Evolutionary conservation across 2,113 vertebrate species (phyloP).

Genomic region (Ophthalmotilapia sp.): DNA sequence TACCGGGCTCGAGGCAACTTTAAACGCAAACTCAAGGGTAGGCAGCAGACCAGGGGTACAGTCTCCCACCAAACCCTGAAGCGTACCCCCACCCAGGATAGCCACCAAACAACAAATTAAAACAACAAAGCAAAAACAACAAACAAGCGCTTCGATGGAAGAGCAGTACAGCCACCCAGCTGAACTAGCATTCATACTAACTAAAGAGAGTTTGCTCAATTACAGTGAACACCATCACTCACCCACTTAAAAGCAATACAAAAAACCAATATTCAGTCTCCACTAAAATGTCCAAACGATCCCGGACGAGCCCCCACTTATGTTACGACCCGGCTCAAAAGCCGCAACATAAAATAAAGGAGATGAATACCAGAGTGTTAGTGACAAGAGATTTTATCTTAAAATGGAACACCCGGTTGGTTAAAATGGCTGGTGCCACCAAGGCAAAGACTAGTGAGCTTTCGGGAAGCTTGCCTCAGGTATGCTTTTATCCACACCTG

Average conservation of each 20-base stretch:
- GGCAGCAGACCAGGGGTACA: neutral
- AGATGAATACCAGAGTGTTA: neutral
- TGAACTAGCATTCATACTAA: neutral
- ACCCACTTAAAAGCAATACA: neutral
- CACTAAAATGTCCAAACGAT: neutral
- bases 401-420: neutral
- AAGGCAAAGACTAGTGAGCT: neutral
- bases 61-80: neutral
- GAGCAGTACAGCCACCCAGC: neutral
- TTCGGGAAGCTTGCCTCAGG: neutral
- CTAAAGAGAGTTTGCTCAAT: neutral
- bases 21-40: neutral
- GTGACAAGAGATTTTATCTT: neutral
- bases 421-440: neutral
- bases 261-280: rapidly evolving
- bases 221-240: neutral
- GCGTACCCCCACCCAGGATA: neutral
- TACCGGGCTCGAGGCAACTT: rapidly evolving
- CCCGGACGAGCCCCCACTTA: neutral
- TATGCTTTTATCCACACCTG: neutral
- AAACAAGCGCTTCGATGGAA: neutral
- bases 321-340: neutral
- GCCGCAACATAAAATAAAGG: neutral
- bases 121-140: neutral
- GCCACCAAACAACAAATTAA: neutral